Evolutionary conservation across 2,888 invertebrate species (phyloP).

Genomic region (Mythimna pallens): DNA sequence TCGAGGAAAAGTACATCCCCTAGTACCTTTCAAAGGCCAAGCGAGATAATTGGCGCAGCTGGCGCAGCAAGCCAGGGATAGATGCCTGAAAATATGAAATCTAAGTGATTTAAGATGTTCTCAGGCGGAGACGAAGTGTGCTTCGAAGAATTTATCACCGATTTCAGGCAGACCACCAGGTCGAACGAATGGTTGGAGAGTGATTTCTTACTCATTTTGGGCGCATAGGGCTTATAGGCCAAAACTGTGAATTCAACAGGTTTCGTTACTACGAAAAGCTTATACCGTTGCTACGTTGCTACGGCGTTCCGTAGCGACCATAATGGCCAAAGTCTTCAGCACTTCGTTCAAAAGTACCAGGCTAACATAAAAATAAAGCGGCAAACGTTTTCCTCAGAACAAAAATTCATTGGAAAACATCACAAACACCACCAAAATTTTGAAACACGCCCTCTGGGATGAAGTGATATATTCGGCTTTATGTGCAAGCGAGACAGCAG

Average conservation of each 20-base stretch:
- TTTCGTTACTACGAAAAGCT: slow-evolving; percentile 12
- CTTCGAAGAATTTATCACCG: too few relatives aligned
- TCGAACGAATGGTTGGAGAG: too few relatives aligned
- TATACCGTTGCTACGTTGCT: slow-evolving; percentile 10
- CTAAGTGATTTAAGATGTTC: too few relatives aligned
- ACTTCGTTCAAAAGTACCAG: slow-evolving; percentile 16
- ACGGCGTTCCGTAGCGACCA: slow-evolving; percentile 23
- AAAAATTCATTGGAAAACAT: not conserved
- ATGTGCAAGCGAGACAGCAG: not conserved
- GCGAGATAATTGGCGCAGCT: too few relatives aligned
- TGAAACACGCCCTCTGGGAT: not conserved
- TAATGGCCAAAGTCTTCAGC: slow-evolving; percentile 18
- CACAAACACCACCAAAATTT: not conserved
- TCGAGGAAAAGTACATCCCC: too few relatives aligned
- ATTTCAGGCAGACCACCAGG: too few relatives aligned
- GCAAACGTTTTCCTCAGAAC: not conserved
- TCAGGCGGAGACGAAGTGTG: too few relatives aligned
- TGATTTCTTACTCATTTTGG: too few relatives aligned
- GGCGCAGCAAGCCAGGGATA: too few relatives aligned
- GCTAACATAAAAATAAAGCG: slow-evolving; percentile 8
- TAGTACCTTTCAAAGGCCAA: too few relatives aligned
- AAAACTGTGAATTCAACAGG: not conserved
- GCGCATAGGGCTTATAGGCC: too few relatives aligned
- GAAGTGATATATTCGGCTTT: not conserved
- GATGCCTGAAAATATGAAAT: too few relatives aligned